Percentiles rank a stretch among this genome's conserved stretches.
Conservation (phyloP, 2,888 invertebrate species). For the Erynnis tages region DNA sequence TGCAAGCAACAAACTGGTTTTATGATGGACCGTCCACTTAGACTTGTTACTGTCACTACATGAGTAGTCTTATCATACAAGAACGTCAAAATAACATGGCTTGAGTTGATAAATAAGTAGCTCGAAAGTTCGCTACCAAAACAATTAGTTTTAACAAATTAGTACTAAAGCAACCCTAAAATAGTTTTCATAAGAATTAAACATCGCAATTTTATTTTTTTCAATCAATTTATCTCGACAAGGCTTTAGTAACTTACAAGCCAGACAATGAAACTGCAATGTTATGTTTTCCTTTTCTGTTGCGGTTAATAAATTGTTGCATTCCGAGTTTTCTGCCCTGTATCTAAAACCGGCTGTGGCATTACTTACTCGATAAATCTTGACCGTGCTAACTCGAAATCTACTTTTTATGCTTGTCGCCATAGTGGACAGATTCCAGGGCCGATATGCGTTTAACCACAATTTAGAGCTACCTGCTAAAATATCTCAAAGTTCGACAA, state of each 20-base stretch:
- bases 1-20: slow-evolving; percentile 29
- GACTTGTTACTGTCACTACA: slow-evolving; percentile 10
- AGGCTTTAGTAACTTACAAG: slow-evolving; percentile 10
- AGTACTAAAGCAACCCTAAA: too few species aligned
- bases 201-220: neutral
- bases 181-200: neutral
- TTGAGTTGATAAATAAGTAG: too few species aligned
- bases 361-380: slow-evolving; percentile 58
- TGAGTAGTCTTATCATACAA: neutral
- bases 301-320: slow-evolving; percentile 49
- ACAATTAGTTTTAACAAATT: too few species aligned
- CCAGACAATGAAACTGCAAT: slow-evolving; percentile 38
- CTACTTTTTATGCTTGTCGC: slow-evolving; percentile 65
- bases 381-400: slow-evolving; percentile 60
- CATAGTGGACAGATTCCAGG: slow-evolving; percentile 63
- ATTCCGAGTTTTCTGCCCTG: slow-evolving; percentile 49
- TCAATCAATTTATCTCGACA: slow-evolving; percentile 3
- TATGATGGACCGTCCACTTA: slow-evolving; percentile 19
- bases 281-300: slow-evolving; percentile 45
- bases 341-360: slow-evolving; percentile 54
- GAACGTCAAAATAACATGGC: too few species aligned
- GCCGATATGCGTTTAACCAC: slow-evolving; percentile 60
- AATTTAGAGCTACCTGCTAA: slow-evolving; percentile 55
- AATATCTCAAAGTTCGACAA: slow-evolving; percentile 54
- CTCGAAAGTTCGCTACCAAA: too few species aligned